Conservation (phyloP, 2,113 vertebrate genomes). For the Pseudolaguvia tuberculata region DNA sequence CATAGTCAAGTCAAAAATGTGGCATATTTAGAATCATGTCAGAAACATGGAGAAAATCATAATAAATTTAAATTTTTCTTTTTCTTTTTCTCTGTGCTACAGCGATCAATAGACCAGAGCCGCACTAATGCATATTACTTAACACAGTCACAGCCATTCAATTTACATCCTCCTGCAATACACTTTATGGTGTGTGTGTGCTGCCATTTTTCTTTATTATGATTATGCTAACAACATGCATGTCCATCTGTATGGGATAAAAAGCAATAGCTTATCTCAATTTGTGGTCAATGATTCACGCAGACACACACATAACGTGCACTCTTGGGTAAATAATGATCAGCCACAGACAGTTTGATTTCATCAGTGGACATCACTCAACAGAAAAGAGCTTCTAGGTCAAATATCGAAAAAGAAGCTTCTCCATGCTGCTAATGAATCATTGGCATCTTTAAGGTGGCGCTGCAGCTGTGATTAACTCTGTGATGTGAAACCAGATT, state of each 20-base stretch:
- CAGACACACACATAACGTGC: neutral
- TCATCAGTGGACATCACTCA: neutral
- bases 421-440: neutral
- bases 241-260: neutral
- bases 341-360: neutral
- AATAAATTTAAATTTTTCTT: too few species aligned
- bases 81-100: neutral
- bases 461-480: neutral
- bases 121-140: conserved; percentile 49
- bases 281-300: neutral
- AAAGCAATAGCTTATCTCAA: neutral
- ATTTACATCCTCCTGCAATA: conserved; percentile 42
- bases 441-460: neutral
- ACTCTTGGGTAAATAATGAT: neutral
- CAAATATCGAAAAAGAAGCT: too few species aligned
- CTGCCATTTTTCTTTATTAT: conserved; percentile 10
- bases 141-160: conserved; percentile 46
- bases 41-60: neutral
- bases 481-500: neutral
- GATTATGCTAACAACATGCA: neutral
- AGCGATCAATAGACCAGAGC: conserved; percentile 47
- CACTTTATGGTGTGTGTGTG: neutral
- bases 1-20: too few species aligned
- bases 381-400: neutral
- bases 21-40: neutral